Base-by-base conservation (phyloP, 2,113 vertebrate genomes). In the Rhinoderma darwinii region DNA sequence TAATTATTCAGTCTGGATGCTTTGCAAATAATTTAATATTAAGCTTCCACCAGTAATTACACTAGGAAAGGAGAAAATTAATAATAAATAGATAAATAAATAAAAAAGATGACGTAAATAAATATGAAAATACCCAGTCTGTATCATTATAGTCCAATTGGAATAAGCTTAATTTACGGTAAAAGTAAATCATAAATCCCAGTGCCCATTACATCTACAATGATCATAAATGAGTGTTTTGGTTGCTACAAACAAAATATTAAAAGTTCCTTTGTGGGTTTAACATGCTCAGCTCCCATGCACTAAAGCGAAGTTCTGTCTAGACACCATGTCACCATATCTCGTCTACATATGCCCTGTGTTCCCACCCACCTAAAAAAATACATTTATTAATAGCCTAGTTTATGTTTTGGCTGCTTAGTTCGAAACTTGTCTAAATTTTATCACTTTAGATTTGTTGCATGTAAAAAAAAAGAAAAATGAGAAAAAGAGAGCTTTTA, bases 21-120 rank as follows among this genome's bases (percentile, higher is more conserved):
- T 72, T 25, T 22, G 35, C 68, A 72, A 72, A 72, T 41, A 72
- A 41, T 41, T 72, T 72, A 72, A 72, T 41, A 72, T 41, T 72
- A 72, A 72, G 68, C 68, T 41, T 72, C 37, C 68, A 22, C 68
- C 37, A 17, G 1, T 70, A 72, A 72, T 72, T 72, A 41, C 32
- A 41, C 7, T 72, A 20, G 68, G 68, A 41, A 72, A 72, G 37
- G 68, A 41, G 37, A 72, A 41, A 72, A 25, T 22, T 10, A 72
- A 41, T 72, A 70, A 22, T 72, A 72, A 72, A 41, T 8, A 25
- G 32, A 72, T 15, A 20, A 72, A 39, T n/a, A n/a, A n/a, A n/a
- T n/a, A n/a, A n/a, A n/a, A n/a, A n/a, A n/a, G n/a, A n/a, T 41
- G 7, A 25, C 35, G 41, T 70, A 6, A 41, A 20, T 41, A 72